Percentiles rank a stretch among this genome's conserved stretches.
These are phyloP conservation scores for Hydractinia echinata DNA, from an alignment of 30 jellyfish, hydroid and myxozoan species.

Conservation along the genomic window DNA sequence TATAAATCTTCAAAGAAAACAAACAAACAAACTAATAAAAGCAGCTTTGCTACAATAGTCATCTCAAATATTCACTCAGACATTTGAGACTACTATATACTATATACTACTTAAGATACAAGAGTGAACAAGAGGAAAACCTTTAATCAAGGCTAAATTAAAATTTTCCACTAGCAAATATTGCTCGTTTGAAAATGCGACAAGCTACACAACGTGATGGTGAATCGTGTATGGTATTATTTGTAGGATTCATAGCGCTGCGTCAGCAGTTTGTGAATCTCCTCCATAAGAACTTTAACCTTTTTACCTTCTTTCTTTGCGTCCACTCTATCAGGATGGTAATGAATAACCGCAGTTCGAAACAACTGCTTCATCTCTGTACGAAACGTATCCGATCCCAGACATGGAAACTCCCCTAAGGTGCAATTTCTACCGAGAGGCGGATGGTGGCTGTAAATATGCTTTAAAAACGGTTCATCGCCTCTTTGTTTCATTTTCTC, in stretches of 20 bases:
- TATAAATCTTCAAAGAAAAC: too few relatives aligned
- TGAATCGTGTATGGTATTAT: background rate
- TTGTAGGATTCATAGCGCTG: conserved; percentile 19
- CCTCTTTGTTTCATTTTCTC: background rate
- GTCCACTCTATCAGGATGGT: conserved; percentile 55
- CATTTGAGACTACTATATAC: too few relatives aligned
- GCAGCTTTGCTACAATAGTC: too few relatives aligned
- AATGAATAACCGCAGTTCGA: conserved; percentile 46
- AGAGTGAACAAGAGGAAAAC: too few relatives aligned
- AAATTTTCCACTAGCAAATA: too few relatives aligned
- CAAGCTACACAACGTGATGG: too few relatives aligned
- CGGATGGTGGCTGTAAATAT: conserved; percentile 23
- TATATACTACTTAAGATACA: too few relatives aligned
- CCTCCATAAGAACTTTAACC: conserved; percentile 53
- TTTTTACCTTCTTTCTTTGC: conserved; percentile 30
- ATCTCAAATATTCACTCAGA: too few relatives aligned
- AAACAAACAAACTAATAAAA: too few relatives aligned
- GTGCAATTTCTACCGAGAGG: conserved; percentile 14
- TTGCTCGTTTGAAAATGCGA: too few relatives aligned
- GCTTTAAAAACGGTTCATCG: background rate
- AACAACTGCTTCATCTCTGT: conserved; percentile 17
- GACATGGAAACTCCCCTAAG: conserved; percentile 24
- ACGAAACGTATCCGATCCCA: background rate
- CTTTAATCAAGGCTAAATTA: too few relatives aligned
- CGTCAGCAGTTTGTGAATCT: conserved; percentile 37